Evolutionary conservation across 2,888 invertebrate species (phyloP).

Genomic region (Linyphia triangularis): DNA sequence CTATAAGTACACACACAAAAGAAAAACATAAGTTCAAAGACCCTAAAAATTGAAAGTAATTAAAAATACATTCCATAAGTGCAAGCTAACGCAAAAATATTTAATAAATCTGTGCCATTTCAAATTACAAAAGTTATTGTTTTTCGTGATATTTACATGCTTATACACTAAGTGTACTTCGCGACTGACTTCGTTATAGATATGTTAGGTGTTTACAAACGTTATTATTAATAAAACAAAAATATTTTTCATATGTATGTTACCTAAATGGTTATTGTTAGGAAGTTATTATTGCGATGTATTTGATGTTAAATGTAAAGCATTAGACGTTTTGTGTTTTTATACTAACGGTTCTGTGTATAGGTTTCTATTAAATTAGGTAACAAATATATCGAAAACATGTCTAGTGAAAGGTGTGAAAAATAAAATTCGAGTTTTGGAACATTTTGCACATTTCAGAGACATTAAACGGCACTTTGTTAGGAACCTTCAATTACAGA

Average conservation of each 20-base stretch:
- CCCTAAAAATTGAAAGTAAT: not conserved
- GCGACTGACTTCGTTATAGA: not conserved
- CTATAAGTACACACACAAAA: not conserved
- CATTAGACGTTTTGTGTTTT: not conserved
- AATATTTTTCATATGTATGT: slow-evolving; percentile 56
- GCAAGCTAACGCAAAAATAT: too few species aligned
- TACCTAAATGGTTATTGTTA: not conserved
- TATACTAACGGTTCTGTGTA: not conserved
- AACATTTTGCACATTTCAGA: slow-evolving; percentile 15
- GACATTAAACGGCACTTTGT: slow-evolving; percentile 26
- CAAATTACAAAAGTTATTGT: too few species aligned
- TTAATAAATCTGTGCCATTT: too few species aligned
- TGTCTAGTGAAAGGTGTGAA: slow-evolving; percentile 67
- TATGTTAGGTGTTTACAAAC: slow-evolving; percentile 4
- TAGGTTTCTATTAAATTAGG: slow-evolving; percentile 53
- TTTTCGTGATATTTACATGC: not conserved
- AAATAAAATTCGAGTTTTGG: not conserved
- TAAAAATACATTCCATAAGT: not conserved
- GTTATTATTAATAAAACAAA: not conserved
- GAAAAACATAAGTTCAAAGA: not conserved
- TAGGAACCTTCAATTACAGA: slow-evolving; percentile 17
- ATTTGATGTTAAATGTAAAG: not conserved
- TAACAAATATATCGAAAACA: slow-evolving; percentile 72
- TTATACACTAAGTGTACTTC: not conserved
- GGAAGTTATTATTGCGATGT: not conserved